Percentiles rank a stretch among this genome's conserved stretches.
Evolutionary conservation across 1,140 invertebrate species (phyloP).

Genomic region (Eueides isabella): DNA sequence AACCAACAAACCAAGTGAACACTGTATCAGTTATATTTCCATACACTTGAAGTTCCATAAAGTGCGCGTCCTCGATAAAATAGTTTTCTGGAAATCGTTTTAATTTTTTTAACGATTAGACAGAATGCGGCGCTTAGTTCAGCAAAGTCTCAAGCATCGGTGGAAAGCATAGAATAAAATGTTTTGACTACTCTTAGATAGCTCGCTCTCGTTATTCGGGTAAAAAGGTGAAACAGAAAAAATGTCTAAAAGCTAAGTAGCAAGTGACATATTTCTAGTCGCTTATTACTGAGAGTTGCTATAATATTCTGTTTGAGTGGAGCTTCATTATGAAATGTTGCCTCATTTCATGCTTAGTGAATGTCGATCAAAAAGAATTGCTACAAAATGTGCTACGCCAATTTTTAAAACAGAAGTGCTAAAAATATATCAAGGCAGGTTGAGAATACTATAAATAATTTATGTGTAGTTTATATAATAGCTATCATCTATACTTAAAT

Average conservation of each 20-base stretch:
- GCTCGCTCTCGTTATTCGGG: neutral
- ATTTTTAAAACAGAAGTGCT: neutral
- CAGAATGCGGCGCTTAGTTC: too few species aligned
- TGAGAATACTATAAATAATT: too few species aligned
- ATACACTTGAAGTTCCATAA: too few species aligned
- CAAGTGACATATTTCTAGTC: neutral
- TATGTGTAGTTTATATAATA: too few species aligned
- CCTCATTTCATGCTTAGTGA: conserved; percentile 1
- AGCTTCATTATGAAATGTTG: conserved; percentile 4
- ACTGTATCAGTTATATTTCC: too few species aligned
- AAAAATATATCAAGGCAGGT: too few species aligned
- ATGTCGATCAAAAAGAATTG: conserved; percentile 4
- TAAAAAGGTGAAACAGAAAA: neutral
- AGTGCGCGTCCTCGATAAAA: too few species aligned
- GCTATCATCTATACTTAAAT: too few species aligned
- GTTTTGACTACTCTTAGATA: neutral
- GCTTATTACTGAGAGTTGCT: neutral
- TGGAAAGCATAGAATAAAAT: too few species aligned
- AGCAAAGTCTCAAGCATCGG: too few species aligned
- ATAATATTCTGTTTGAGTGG: conserved; percentile 2
- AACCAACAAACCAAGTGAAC: neutral
- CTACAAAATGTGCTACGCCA: neutral
- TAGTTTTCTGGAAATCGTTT: too few species aligned
- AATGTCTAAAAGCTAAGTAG: neutral
- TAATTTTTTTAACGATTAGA: too few species aligned